Evolutionary conservation across 2,113 vertebrate genomes (phyloP).

Genomic region (Pelecanoides urinatrix): DNA sequence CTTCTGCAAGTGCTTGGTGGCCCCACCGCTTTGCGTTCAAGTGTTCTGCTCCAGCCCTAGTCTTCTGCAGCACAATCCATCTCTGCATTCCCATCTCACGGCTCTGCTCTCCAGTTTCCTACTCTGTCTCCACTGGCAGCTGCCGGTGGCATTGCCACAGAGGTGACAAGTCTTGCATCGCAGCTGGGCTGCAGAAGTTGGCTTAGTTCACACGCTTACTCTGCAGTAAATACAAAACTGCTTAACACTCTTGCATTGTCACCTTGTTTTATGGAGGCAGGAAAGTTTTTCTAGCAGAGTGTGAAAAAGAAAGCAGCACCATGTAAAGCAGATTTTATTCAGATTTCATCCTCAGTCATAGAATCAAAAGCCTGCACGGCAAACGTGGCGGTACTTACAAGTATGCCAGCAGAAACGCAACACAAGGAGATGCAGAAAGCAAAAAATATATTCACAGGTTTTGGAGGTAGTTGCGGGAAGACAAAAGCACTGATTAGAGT

Average conservation of each 20-base stretch:
- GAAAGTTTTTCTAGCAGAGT: background rate
- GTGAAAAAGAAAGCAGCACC: background rate
- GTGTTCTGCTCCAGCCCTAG: background rate
- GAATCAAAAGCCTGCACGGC: background rate
- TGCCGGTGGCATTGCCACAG: background rate
- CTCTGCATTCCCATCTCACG: background rate
- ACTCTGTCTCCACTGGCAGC: background rate
- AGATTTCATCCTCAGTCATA: background rate
- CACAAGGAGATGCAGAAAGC: constrained; percentile 84
- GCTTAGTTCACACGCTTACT: background rate
- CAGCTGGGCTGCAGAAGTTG: background rate
- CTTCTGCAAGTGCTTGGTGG: background rate
- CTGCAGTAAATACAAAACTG: background rate
- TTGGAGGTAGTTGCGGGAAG: constrained; percentile 85
- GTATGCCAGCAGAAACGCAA: constrained; percentile 79
- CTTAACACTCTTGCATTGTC: background rate
- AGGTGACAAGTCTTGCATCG: background rate
- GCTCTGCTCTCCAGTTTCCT: background rate
- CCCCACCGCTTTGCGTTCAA: background rate
- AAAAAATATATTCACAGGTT: constrained; percentile 84
- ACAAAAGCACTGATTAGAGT: constrained; percentile 85
- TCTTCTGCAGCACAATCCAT: background rate
- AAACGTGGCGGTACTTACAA: constrained; percentile 73
- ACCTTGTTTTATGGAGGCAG: background rate
- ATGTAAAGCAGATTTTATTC: background rate